These are phyloP conservation scores for Meloe dianella DNA, from an alignment of 2,888 invertebrate genomes.

Conservation along the genomic window DNA sequence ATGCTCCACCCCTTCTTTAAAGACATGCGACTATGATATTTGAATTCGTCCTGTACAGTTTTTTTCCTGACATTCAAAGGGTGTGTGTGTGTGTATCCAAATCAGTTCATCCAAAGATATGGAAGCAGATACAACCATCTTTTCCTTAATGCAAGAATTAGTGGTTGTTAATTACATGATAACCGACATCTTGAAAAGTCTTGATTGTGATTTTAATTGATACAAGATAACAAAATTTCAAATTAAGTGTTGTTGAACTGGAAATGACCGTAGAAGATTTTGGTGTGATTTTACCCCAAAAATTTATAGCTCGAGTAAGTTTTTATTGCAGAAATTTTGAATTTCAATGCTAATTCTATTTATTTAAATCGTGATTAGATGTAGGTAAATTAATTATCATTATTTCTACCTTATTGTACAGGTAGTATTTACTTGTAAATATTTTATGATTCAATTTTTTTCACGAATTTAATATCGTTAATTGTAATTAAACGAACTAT, in stretches of 20 bases:
- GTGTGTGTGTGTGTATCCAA: slow-evolving; percentile 7
- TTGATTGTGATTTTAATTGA: background rate
- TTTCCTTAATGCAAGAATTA: background rate
- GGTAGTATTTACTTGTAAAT: too few species aligned
- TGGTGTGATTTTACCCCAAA: background rate
- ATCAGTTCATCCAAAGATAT: slow-evolving; percentile 14
- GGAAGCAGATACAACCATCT: background rate
- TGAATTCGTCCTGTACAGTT: slow-evolving; percentile 6
- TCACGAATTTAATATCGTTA: background rate
- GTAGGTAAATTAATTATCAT: too few species aligned
- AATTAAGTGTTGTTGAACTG: background rate
- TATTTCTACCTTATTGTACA: too few species aligned
- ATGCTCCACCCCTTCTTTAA: slow-evolving; percentile 51
- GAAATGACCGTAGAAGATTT: background rate
- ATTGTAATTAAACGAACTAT: background rate
- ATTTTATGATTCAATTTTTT: too few species aligned
- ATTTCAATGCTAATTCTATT: background rate
- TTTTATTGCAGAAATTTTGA: background rate
- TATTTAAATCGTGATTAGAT: background rate
- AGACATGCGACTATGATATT: slow-evolving; percentile 6
- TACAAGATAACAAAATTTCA: background rate
- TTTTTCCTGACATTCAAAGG: slow-evolving; percentile 24
- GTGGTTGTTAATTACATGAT: background rate
- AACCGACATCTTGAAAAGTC: background rate
- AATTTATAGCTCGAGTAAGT: background rate